Base-by-base conservation (phyloP, 2,797 vertebrate genomes). In the Sebastes alutus region DNA sequence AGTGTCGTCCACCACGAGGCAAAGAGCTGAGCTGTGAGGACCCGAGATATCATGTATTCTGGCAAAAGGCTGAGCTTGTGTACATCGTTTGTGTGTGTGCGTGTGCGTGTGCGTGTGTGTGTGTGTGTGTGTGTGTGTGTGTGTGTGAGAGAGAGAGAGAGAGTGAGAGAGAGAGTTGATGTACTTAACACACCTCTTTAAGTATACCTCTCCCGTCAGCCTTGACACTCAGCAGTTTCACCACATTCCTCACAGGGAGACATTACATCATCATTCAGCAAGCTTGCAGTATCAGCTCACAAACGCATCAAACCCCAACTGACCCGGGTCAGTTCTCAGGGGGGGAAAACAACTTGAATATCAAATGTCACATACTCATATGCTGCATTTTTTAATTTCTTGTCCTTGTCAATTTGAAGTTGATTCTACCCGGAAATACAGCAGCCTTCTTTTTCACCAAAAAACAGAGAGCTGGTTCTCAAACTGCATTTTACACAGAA, bases 211-310 rank as follows among this genome's bases (percentile, higher is more conserved):
- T 66, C 59, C 46, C n/a, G 32, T 86, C 60, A 68, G 58, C 42
- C 54, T 78, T 70, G 74, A 72, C 33, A 67, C 83, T 87, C 77
- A 82, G 81, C 80, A 69, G 74, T 77, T 87, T 83, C 54, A 38
- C 68, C 68, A 46, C 80, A 92, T 90, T 92, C 89, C 78, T 82
- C 6, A 2, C 49, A 80, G 33, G 75, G 25, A 69, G 49, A 73
- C 79, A 84, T 89, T 68, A 91, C 88, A 79, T 91, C 90, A 91
- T 68, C 65, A 23, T 62, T 76, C 72, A 65, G 65, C 29, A 78
- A 82, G 23, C 29, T 20, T 35, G 58, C 23, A 64, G 27, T 66
- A 35, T 78, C 58, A 72, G 35, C 70, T 49, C 72, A 58, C 59
- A 33, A 70, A 76, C 27, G 52, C 1, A 62, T 82, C 22, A 59